Conservation (phyloP, 1,140 invertebrate species). For the Drosophila novamexicana region DNA sequence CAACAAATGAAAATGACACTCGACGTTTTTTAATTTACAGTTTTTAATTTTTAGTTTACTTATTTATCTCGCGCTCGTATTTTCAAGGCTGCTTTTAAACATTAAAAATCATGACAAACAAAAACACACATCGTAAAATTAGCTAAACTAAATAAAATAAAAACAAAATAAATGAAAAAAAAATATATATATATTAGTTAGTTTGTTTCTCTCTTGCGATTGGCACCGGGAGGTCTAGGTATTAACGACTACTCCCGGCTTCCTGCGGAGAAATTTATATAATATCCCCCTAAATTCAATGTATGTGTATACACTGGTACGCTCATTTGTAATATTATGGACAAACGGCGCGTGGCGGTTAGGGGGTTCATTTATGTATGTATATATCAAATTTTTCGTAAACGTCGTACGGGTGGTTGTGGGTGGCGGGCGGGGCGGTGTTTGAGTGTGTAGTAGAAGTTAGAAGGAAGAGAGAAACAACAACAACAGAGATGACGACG, state of each 20-base stretch:
- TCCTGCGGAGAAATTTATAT: constrained; percentile 45
- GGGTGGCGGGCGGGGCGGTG: too few species aligned
- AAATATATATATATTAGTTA: not conserved
- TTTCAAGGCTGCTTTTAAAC: constrained; percentile 34
- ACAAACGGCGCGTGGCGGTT: constrained; percentile 41
- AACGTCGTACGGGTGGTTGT: too few species aligned
- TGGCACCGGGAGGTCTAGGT: constrained; percentile 45
- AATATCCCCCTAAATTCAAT: constrained; percentile 20
- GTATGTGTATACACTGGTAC: constrained; percentile 38
- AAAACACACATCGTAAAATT: not conserved
- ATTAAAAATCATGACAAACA: constrained; percentile 29
- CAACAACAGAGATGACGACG: too few species aligned
- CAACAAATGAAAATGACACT: constrained; percentile 79
- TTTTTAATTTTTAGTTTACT: constrained; percentile 15
- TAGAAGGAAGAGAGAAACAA: too few species aligned
- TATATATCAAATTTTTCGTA: too few species aligned
- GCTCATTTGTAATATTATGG: constrained; percentile 18
- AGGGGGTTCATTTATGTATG: not conserved
- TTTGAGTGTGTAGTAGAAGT: too few species aligned
- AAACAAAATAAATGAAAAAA: not conserved
- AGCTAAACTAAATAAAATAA: constrained; percentile 1
- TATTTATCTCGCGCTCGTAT: constrained; percentile 15
- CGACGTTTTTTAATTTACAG: constrained; percentile 13
- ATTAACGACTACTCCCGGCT: constrained; percentile 37
- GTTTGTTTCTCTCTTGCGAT: constrained; percentile 24